Base-by-base conservation (phyloP, 2,888 invertebrate species). In the Drosophila meridiana region DNA sequence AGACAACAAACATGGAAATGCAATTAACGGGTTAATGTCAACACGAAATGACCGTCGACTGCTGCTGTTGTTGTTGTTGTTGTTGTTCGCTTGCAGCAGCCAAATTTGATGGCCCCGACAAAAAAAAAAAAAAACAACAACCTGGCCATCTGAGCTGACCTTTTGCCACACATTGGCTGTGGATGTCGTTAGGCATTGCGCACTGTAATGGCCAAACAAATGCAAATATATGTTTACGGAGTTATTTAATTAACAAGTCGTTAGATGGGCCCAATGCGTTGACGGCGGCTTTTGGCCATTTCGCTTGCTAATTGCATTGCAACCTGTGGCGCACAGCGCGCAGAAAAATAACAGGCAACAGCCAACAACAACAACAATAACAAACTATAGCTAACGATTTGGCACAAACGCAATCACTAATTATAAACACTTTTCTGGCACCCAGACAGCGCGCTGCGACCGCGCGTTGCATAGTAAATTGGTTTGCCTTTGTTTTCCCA, bases 21-120 rank as follows among this genome's bases (percentile, higher is more conserved):
- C 87, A 87, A 87, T 87, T 87, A 90, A 82, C 89, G 82, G 80
- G 73, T 81, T 83, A 87, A 83, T 89, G 87, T 89, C 81, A 86
- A 79, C 72, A 73, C 69, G 69, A 74, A 80, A 83, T 76, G 73
- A 73, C 76, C 69, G 50, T 34, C 20, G 20, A 52, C 5, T 5
- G 11, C 2, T 52, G 47, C 8, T 30, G 45, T 5, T 28, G 45
- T 11, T 55, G 34, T 60, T 64, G 20, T 43, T 4, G 43, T 5
- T 11, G 11, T 5, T 11, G 42, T 4, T 43, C 55, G 64, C 50
- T 42, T 50, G 43, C 34, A 52, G 63, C 32, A 20, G 32, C 32
- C 64, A 59, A 66, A 68, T 62, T 64, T 59, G 72, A 68, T 69
- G 70, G 70, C 76, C 60, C 71, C 73, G 69, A 28, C 58, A 56